These are phyloP conservation scores for Coremacera marginata DNA, from an alignment of 2,888 invertebrate species.

Conservation along the genomic window DNA sequence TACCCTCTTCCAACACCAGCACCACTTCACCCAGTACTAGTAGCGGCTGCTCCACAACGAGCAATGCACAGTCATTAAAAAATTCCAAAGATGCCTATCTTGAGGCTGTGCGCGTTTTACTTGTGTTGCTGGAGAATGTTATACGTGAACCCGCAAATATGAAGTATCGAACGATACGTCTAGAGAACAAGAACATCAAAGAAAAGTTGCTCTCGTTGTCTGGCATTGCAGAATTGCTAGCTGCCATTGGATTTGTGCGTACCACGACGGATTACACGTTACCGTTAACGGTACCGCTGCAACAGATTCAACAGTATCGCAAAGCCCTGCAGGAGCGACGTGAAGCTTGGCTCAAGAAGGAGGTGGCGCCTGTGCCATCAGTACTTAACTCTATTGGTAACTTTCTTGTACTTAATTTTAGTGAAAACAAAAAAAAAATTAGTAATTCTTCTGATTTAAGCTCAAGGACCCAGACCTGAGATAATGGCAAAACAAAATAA, in stretches of 20 bases:
- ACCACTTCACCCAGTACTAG: conserved; percentile 1
- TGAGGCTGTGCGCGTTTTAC: conserved; percentile 64
- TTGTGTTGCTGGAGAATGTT: conserved; percentile 66
- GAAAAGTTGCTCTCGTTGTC: conserved; percentile 63
- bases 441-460: not conserved
- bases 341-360: conserved; percentile 56
- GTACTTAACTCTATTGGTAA: conserved; percentile 2
- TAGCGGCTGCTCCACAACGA: conserved; percentile 23
- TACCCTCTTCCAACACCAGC: conserved; percentile 41
- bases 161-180: conserved; percentile 65
- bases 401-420: not conserved
- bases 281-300: conserved; percentile 60
- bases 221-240: conserved; percentile 62
- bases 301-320: conserved; percentile 62
- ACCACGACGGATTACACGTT: conserved; percentile 54
- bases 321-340: conserved; percentile 59
- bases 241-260: conserved; percentile 63
- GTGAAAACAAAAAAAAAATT: not conserved
- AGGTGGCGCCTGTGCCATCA: conserved; percentile 14
- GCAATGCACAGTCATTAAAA: conserved; percentile 45
- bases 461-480: conserved; percentile 15
- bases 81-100: conserved; percentile 62
- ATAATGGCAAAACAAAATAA: conserved; percentile 18
- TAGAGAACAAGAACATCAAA: conserved; percentile 66
- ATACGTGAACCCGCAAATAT: conserved; percentile 64